phyloP scores from a whole-genome alignment of 2,888 invertebrate genomes.

The Halictus ligatus region DNA sequence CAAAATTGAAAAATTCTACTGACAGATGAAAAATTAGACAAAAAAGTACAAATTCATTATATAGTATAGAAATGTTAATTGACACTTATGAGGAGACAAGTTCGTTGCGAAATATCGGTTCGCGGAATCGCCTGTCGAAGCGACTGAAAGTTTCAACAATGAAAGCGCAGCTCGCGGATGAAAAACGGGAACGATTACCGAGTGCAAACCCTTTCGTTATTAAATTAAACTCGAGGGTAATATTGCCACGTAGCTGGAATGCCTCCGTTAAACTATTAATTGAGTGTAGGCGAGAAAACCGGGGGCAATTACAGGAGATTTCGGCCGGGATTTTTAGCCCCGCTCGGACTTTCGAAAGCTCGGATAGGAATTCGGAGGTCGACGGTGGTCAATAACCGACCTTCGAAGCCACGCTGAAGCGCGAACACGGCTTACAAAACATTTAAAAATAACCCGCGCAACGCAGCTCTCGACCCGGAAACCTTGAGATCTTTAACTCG shows the following conservation, averaged over 20 bases:
- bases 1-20: too few species aligned
- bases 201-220: neutral
- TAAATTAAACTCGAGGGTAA: neutral
- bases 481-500: slow-evolving; percentile 66
- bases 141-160: neutral
- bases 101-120: neutral
- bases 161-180: neutral
- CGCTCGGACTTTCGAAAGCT: slow-evolving; percentile 25
- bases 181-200: neutral
- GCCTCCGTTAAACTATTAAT: neutral
- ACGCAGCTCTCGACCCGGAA: slow-evolving; percentile 66
- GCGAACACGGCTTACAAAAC: slow-evolving; percentile 63
- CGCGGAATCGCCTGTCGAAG: neutral
- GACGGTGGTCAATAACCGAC: slow-evolving; percentile 74
- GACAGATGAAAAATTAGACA: too few species aligned
- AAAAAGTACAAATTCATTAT: neutral
- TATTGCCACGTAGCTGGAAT: neutral
- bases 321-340: neutral
- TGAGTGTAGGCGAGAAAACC: neutral
- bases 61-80: too few species aligned
- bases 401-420: slow-evolving; percentile 56
- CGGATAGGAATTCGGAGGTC: slow-evolving; percentile 62
- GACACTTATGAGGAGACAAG: neutral
- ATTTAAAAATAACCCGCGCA: slow-evolving; percentile 69
- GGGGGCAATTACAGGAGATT: neutral